Base-by-base conservation (phyloP, 1,140 invertebrate genomes). In the Drosophila dunni region DNA sequence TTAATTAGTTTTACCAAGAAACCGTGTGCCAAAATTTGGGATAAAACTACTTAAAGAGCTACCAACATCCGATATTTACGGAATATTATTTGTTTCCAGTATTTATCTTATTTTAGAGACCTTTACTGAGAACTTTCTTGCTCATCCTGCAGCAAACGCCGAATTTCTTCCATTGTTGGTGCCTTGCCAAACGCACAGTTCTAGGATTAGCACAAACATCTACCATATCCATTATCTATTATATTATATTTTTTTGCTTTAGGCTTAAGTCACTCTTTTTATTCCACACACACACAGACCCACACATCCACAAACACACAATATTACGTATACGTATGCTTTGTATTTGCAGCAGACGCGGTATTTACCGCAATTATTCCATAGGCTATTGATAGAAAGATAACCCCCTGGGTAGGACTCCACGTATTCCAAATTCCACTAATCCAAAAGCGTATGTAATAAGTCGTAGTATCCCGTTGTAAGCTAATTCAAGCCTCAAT, bases 321-420 rank as follows among this genome's bases (percentile, higher is more conserved):
- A 50, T 83, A 79, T 83, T 67, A 61, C 34, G 42, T 70, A 63
- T 66, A 64, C 51, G 42, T 83, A 64, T 57, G 42, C 79, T 76
- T 75, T 79, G 44, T 72, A 81, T 75, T 84, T 86, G 36, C 78
- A 85, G 82, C 64, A 62, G 56, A 36, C 79, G 82, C 68, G 82
- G 83, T 58, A 82, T 85, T 15, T 85, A 85, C 65, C 82, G 83
- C 64, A 85, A 88, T 68, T 85, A 67, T 79, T 85, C 82, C 61
- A 85, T 85, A 79, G 82, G 69, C 64, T 85, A 86, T 62, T 74
- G 74, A 75, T 42, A 42, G 51, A 66, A 58, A 66, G 42, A 42
- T 58, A 70, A n/a, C 45, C n/a, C 42, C 17, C 42, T 46, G 62
- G 24, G 24, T 64, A 46, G 36, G 58, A 66, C 10, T 34, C 57